A percentile compares a stretch with the other conserved stretches of the same genome.
phyloP scores from a whole-genome alignment of 2,113 vertebrate species.

The Thomomys bottae region DNA sequence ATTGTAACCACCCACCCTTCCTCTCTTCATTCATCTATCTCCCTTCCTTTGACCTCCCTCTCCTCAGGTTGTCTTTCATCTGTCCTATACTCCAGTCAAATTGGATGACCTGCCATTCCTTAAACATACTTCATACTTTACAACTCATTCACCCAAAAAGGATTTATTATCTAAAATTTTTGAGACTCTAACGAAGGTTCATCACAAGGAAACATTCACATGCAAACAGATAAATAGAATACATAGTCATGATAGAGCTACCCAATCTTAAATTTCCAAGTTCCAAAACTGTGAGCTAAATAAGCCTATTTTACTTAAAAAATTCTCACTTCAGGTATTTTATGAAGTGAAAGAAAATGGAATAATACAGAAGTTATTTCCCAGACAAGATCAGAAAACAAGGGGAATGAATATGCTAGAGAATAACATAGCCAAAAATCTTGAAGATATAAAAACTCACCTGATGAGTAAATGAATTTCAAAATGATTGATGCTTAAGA shows the following conservation, averaged over 20 bases:
- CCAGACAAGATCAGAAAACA: constrained; percentile 16
- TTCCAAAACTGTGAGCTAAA: not conserved
- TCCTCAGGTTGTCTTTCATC: not conserved
- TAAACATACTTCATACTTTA: not conserved
- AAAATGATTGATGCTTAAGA: not conserved
- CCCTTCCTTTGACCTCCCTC: too few relatives aligned
- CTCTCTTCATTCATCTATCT: too few relatives aligned
- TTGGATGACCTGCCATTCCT: not conserved
- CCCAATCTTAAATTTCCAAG: not conserved
- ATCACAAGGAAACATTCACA: not conserved
- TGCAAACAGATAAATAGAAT: not conserved
- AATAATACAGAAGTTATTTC: not conserved
- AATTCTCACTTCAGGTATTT: not conserved
- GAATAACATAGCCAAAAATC: not conserved
- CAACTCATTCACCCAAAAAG: constrained; percentile 10
- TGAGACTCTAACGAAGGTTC: not conserved
- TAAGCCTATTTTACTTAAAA: not conserved
- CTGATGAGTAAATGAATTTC: not conserved
- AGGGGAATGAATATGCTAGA: not conserved
- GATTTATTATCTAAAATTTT: constrained; percentile 4
- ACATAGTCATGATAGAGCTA: too few relatives aligned
- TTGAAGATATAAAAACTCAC: not conserved
- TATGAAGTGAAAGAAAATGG: not conserved
- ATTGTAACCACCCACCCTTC: too few relatives aligned
- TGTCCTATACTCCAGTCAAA: not conserved